Evolutionary conservation across 2,888 invertebrate genomes (phyloP).

Genomic region (Neoitamus cyanurus): DNA sequence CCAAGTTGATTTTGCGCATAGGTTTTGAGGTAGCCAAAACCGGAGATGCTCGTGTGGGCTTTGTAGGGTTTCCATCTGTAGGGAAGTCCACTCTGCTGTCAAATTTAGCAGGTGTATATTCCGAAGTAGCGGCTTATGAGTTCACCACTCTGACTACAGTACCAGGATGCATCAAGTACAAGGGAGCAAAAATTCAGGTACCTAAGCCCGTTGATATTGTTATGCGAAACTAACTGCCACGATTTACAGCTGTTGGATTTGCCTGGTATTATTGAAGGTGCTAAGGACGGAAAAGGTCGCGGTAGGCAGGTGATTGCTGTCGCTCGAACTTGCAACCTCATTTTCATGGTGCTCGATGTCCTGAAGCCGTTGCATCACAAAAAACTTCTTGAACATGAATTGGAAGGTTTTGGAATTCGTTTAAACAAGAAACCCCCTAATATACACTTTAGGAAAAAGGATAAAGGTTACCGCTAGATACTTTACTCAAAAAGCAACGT

Average conservation of each 20-base stretch:
- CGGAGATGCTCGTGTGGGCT: conserved; percentile 97
- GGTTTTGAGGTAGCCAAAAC: conserved; percentile 99
- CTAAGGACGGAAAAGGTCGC: conserved; percentile 99
- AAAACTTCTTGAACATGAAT: conserved; percentile 93
- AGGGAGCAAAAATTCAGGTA: conserved; percentile 98
- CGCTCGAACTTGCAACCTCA: conserved; percentile 96
- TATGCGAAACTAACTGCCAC: neutral
- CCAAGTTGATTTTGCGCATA: conserved; percentile 56
- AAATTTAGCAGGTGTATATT: conserved; percentile 98
- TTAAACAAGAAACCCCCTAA: conserved; percentile 97
- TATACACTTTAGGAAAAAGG: conserved; percentile 95
- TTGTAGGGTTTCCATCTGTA: conserved; percentile 93
- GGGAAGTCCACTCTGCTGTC: conserved; percentile 98
- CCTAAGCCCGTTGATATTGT: no score
- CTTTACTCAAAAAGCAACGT: no score
- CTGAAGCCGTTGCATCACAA: conserved; percentile 98
- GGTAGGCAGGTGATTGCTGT: conserved; percentile 99
- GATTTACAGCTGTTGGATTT: conserved; percentile 88
- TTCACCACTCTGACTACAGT: conserved; percentile 99
- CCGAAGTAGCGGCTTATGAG: conserved; percentile 99
- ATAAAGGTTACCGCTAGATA: conserved; percentile 90
- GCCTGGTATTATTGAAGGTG: conserved; percentile 99
- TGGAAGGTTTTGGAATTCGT: conserved; percentile 98
- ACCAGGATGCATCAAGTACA: conserved; percentile 98
- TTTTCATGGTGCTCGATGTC: conserved; percentile 97